Evolutionary conservation across 1,140 invertebrate species (phyloP).

Genomic region (Asobara japonica): DNA sequence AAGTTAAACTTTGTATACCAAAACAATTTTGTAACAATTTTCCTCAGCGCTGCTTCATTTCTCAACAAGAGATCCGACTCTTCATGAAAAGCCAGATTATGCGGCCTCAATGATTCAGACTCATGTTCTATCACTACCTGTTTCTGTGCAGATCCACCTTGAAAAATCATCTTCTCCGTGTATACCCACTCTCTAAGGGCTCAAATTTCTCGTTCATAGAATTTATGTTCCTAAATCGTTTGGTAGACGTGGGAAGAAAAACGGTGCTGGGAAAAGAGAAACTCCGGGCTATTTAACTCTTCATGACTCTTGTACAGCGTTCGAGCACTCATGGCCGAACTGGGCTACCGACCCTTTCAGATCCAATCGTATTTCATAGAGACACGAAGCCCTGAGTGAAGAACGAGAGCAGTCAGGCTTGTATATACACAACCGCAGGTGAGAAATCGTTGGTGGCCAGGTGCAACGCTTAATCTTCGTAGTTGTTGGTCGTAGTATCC

Average conservation of each 20-base stretch:
- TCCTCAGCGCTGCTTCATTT: no score
- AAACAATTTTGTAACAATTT: no score
- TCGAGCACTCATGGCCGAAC: conserved; percentile 8
- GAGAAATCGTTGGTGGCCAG: conserved; percentile 29
- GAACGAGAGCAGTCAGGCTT: not conserved
- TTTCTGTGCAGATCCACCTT: no score
- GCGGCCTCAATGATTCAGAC: no score
- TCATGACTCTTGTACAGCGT: conserved; percentile 16
- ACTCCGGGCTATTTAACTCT: conserved; percentile 22
- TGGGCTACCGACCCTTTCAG: not conserved
- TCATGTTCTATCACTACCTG: no score
- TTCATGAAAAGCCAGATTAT: no score
- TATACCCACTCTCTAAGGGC: not conserved
- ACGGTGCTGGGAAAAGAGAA: not conserved
- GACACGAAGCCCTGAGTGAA: not conserved
- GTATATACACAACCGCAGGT: conserved; percentile 25
- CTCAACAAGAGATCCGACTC: no score
- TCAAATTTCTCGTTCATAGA: not conserved
- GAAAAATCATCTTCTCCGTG: no score
- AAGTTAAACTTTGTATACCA: no score
- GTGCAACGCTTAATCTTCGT: conserved; percentile 36
- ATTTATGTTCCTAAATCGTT: no score
- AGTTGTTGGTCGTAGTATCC: conserved; percentile 2
- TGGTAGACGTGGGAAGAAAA: not conserved
- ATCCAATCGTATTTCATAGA: conserved; percentile 33